Base-by-base conservation (phyloP, 2,797 vertebrate genomes). In the Trematomus bernacchii region DNA sequence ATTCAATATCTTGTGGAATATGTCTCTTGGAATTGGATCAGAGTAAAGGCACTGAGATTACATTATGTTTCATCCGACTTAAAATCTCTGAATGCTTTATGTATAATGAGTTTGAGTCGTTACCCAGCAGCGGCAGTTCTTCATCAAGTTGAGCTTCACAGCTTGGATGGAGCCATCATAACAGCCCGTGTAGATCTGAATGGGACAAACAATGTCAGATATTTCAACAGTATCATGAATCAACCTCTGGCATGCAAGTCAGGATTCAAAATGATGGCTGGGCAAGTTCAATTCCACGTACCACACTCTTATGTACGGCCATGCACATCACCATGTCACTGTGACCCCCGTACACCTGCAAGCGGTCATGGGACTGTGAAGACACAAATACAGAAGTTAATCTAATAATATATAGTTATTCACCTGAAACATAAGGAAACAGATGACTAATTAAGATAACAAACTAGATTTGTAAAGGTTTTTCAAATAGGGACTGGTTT, bases 271-370 rank as follows among this genome's bases (percentile, higher is more conserved):
- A 44, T 23, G 3, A 21, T 3, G 23, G 10, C 30, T 13, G 16
- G 0, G 2, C 1, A 1, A 0, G 2, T 37, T 68, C 50, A 1
- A 47, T 58, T 33, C 60, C 6, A 90, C 94, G 88, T 94, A 99
- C 98, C 96, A 98, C 96, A 85, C 96, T 98, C 76, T 97, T 98
- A 83, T 99, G 96, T 64, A 99, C 93, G 54, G 95, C 93, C 98
- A 99, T 99, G 77, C 97, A 99, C 96, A 99, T 97, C 90, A 99
- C 97, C 98, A 99, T 98, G 80, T 98, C 97, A 50, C 94, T 95
- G 94, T 99, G 96, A 79, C 97, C 97, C 60, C 97, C 97, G 10
- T 99, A 99, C 58, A 99, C 97, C 92, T 99, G 98, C 90, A 99
- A 93, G 60, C 96, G 96, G 89, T 98, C 96, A 0, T 98, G 97